Percentiles rank a stretch among this genome's conserved stretches.
phyloP scores from a whole-genome alignment of 2,888 invertebrate species.

The Apamea crenata region DNA sequence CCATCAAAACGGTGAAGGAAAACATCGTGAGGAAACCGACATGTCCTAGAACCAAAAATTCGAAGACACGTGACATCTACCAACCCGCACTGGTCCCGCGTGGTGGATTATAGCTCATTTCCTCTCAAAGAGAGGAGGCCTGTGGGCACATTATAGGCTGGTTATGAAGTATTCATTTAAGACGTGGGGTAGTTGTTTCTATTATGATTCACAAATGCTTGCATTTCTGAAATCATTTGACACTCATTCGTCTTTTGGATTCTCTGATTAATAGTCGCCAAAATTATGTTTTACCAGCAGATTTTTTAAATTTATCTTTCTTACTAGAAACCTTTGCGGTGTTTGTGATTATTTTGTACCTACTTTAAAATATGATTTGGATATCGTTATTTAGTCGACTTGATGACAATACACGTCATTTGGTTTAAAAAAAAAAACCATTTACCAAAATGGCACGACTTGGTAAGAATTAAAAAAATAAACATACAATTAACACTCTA shows the following conservation, averaged over 20 bases:
- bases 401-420: not conserved
- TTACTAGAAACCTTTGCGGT: not conserved
- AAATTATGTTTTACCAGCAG: not conserved
- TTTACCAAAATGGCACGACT: not conserved
- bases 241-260: not conserved
- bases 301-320: too few relatives aligned
- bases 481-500: slow-evolving; percentile 1
- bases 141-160: too few relatives aligned
- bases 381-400: not conserved
- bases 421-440: not conserved
- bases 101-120: too few relatives aligned
- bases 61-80: too few relatives aligned
- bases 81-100: too few relatives aligned
- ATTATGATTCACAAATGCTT: not conserved
- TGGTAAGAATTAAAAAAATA: not conserved
- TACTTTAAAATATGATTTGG: not conserved
- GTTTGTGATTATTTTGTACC: not conserved
- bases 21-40: too few relatives aligned
- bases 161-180: not conserved
- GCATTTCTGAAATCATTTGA: too few relatives aligned
- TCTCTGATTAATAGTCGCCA: not conserved
- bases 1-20: too few relatives aligned
- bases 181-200: not conserved
- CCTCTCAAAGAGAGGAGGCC: too few relatives aligned
- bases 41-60: too few relatives aligned